Conservation (phyloP, 2,888 invertebrate genomes). For the Liposcelis brunnea region DNA sequence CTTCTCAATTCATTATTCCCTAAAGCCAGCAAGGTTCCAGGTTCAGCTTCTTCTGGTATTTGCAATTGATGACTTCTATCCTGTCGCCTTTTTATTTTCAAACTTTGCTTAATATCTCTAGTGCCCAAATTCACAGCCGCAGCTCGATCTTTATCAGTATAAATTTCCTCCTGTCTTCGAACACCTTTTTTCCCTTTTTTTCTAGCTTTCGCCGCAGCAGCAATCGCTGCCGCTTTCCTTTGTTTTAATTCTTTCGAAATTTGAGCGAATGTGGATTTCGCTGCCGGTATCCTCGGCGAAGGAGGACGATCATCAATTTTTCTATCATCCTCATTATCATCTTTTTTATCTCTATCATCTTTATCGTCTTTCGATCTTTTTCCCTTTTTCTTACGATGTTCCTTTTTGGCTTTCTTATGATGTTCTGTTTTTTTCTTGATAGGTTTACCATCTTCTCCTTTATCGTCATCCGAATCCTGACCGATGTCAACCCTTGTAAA, state of each 20-base stretch:
- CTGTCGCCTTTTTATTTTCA: constrained; percentile 60
- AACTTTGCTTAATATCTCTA: constrained; percentile 72
- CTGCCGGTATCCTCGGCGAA: constrained; percentile 4
- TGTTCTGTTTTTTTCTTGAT: constrained; percentile 23
- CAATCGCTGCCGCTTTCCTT: not conserved
- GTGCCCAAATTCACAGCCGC: constrained; percentile 74
- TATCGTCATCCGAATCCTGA: constrained; percentile 24
- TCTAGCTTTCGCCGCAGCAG: not conserved
- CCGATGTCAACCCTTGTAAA: constrained; percentile 53
- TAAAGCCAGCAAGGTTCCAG: constrained; percentile 54
- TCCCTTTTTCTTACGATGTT: not conserved
- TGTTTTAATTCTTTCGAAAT: constrained; percentile 5
- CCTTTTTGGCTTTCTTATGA: constrained; percentile 1
- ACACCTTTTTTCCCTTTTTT: constrained; percentile 4
- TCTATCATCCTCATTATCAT: not conserved
- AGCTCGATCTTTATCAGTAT: constrained; percentile 80
- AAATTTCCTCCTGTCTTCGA: constrained; percentile 46
- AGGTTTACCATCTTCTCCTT: constrained; percentile 15
- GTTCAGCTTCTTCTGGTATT: constrained; percentile 62
- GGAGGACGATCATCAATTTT: not conserved
- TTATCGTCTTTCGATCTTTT: constrained; percentile 25
- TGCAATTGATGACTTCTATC: constrained; percentile 54
- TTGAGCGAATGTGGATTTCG: constrained; percentile 5
- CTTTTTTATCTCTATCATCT: constrained; percentile 24
- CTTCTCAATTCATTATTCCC: constrained; percentile 60